Evolutionary conservation across 2,797 vertebrate species (phyloP), one percentile per base, ranked within the genome.

Genomic region (Hipposideros larvatus): DNA sequence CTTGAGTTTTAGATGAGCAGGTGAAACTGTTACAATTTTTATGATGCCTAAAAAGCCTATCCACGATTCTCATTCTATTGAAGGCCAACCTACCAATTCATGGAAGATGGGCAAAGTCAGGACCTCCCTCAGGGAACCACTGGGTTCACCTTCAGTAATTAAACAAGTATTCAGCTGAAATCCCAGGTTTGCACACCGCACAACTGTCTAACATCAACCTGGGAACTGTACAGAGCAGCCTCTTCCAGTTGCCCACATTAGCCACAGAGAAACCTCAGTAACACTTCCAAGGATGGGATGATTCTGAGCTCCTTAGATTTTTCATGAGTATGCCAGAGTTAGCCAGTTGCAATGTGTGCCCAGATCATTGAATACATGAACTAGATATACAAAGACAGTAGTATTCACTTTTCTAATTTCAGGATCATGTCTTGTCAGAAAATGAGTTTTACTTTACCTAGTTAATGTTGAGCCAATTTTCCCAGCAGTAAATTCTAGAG

Each of bases 361-460:
- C 55, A 86, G 34, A 74, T 74, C 78, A 53, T 8, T 34, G 79
- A 83, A 83, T 70, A 63, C 80, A 59, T 26, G 57, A 41, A 87
- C 34, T 46, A 57, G 28, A 55, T 21, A 61, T 22, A 57, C 14
- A 26, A 28, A 90, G 16, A 80, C n/a, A 55, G 41, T 61, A 61
- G 19, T 66, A 66, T 53, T 80, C 59, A 87, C 41, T 66, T 37
- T 84, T 34, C 41, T 84, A 66, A 73, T 53, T 71, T 90, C 91
- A 94, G 24, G 24, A 61, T 16, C 15, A 53, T 71, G 18, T 90
- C 55, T 86, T 90, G 57, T 87, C 26, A 78, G 77, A 71, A 77
- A 84, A 63, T 63, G 21, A 75, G 21, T 85, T 94, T 91, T 13
- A 77, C n/a, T 91, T 87, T 73, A 77, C 53, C 51, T 84, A 83